A percentile compares a stretch with the other conserved stretches of the same genome.
Conservation (phyloP, 2,888 invertebrate genomes). For the Thereva unica region DNA sequence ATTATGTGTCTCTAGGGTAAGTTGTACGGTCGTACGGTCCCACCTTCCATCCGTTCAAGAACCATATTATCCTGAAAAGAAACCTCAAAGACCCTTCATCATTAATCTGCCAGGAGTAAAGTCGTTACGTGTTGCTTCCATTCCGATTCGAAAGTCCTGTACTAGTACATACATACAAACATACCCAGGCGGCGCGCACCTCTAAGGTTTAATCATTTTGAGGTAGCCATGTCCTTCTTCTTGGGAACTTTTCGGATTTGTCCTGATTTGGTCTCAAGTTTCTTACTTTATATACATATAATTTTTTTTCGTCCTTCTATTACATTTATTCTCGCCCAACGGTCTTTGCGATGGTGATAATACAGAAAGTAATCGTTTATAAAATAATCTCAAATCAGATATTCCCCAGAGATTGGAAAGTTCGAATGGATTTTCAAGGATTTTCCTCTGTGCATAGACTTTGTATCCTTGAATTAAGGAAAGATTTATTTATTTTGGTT, state of each 20-base stretch:
- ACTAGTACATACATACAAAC: neutral
- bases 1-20: constrained; percentile 21
- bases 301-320: neutral
- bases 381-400: constrained; percentile 28
- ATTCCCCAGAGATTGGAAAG: constrained; percentile 14
- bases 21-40: constrained; percentile 3
- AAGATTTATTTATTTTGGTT: no score
- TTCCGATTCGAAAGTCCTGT: neutral
- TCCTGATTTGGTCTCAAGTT: neutral
- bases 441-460: no score
- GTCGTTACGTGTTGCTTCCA: constrained; percentile 20
- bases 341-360: neutral
- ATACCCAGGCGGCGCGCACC: no score
- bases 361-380: constrained; percentile 17
- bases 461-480: no score
- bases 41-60: no score
- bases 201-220: no score
- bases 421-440: neutral
- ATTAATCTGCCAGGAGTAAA: constrained; percentile 10
- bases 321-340: neutral
- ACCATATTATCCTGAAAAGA: no score
- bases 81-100: constrained; percentile 15
- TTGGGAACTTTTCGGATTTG: no score
- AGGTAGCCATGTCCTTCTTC: no score
- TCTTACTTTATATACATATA: neutral